Evolutionary conservation across 1,140 invertebrate species (phyloP).

Genomic region (Trissolcus basalis): DNA sequence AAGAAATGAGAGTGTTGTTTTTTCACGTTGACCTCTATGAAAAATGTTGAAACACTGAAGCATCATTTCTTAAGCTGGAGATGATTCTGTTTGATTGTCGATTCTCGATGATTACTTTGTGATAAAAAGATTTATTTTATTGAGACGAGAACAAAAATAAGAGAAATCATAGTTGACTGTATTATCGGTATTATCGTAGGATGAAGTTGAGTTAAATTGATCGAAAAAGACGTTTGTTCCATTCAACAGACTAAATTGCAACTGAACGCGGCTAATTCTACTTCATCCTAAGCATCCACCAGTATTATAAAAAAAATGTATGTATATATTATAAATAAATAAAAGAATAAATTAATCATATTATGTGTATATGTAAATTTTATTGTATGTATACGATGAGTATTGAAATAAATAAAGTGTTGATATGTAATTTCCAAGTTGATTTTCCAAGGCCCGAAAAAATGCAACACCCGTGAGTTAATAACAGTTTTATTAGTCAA

Average conservation of each 20-base stretch:
- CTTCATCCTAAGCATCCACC: constrained; percentile 36
- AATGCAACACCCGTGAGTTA: constrained; percentile 4
- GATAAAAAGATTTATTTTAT: too few species aligned
- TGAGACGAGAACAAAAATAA: background rate
- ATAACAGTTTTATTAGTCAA: constrained; percentile 39
- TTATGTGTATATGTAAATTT: constrained; percentile 56
- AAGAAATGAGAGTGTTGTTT: too few species aligned
- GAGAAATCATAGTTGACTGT: constrained; percentile 2
- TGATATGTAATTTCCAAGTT: constrained; percentile 52
- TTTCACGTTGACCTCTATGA: too few species aligned
- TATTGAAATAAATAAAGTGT: constrained; percentile 58
- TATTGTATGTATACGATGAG: constrained; percentile 58
- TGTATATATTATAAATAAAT: constrained; percentile 28
- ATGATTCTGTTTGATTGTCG: too few species aligned
- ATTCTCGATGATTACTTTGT: too few species aligned
- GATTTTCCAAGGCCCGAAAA: constrained; percentile 1
- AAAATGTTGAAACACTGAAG: too few species aligned
- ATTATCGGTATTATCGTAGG: constrained; percentile 19
- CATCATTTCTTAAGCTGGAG: too few species aligned
- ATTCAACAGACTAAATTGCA: background rate
- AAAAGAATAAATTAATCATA: constrained; percentile 27
- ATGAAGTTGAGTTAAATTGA: constrained; percentile 29
- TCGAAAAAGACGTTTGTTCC: background rate
- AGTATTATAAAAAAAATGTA: constrained; percentile 30
- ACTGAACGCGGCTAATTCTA: constrained; percentile 7